phyloP scores from a whole-genome alignment of 2,113 vertebrate genomes.

The Nibea coibor region DNA sequence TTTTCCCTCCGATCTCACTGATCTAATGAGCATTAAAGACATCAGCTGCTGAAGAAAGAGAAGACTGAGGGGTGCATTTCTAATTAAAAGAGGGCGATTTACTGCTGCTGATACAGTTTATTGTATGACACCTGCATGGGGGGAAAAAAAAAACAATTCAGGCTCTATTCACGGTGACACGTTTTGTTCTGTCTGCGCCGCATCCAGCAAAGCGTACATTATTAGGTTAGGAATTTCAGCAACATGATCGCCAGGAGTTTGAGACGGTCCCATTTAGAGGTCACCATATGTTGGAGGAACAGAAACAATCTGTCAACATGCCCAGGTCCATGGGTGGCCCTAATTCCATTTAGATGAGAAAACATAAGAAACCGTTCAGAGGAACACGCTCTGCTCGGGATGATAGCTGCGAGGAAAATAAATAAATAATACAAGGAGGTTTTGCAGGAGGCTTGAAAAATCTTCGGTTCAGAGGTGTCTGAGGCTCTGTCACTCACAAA shows the following conservation, averaged over 20 bases:
- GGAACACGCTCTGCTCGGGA: slow-evolving; percentile 1
- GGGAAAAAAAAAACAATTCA: slow-evolving; percentile 2
- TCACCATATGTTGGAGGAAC: slow-evolving; percentile 77
- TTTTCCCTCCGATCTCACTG: neutral
- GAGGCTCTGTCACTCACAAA: slow-evolving; percentile 8
- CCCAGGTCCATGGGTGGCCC: slow-evolving; percentile 66
- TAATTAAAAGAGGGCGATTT: slow-evolving; percentile 15
- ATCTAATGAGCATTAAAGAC: slow-evolving; percentile 29
- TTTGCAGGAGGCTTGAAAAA: neutral
- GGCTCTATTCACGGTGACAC: slow-evolving; percentile 6
- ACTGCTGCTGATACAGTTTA: slow-evolving; percentile 2
- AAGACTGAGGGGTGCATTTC: slow-evolving; percentile 14
- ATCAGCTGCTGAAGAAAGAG: slow-evolving; percentile 8
- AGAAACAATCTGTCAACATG: slow-evolving; percentile 68
- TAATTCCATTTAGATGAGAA: slow-evolving; percentile 65
- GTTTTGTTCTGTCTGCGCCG: slow-evolving; percentile 8
- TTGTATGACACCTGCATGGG: neutral
- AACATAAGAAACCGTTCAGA: slow-evolving; percentile 34
- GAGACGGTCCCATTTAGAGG: slow-evolving; percentile 47
- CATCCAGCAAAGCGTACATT: slow-evolving; percentile 30
- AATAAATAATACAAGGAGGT: neutral
- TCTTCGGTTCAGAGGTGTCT: slow-evolving; percentile 1
- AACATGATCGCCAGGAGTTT: slow-evolving; percentile 54
- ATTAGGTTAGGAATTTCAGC: slow-evolving; percentile 59
- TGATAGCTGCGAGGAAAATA: slow-evolving; percentile 9